These are phyloP conservation scores for Pomacea canaliculata DNA, from an alignment of 2,888 invertebrate genomes.

Conservation along the genomic window DNA sequence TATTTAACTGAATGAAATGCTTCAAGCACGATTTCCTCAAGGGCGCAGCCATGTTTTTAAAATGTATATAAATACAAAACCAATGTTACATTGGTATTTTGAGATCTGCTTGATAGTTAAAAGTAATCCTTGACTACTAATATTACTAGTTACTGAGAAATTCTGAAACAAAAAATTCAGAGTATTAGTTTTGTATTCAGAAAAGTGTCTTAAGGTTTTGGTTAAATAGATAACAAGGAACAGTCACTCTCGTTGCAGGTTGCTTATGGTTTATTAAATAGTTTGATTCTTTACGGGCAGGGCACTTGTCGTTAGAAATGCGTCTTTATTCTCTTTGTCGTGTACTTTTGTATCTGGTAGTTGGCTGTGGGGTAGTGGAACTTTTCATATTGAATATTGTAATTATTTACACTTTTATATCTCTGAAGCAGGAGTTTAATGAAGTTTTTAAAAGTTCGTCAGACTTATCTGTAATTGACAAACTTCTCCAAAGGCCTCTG, in stretches of 20 bases:
- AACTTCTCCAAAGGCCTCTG: conserved; percentile 32
- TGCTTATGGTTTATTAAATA: no score
- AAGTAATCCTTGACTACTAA: no score
- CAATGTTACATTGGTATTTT: neutral
- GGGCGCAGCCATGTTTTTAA: conserved; percentile 30
- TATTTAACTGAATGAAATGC: neutral
- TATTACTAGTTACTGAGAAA: no score
- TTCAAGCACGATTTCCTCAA: conserved; percentile 11
- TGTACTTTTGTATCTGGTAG: conserved; percentile 10
- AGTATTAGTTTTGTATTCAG: no score
- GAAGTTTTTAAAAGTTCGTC: conserved; percentile 17
- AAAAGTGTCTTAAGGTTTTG: no score
- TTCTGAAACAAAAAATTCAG: no score
- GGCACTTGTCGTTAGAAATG: no score
- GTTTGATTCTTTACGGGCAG: no score
- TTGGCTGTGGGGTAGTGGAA: conserved; percentile 39
- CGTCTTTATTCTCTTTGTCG: neutral
- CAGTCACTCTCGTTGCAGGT: no score
- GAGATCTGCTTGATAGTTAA: no score
- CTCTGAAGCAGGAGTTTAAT: conserved; percentile 29
- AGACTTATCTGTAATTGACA: conserved; percentile 34
- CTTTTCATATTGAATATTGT: conserved; percentile 43
- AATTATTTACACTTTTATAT: conserved; percentile 34
- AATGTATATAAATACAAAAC: neutral
- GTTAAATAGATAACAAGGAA: neutral